Evolutionary conservation across 2,797 vertebrate species (phyloP), one percentile per base, ranked within the genome.

Genomic region (Melopsittacus undulatus): DNA sequence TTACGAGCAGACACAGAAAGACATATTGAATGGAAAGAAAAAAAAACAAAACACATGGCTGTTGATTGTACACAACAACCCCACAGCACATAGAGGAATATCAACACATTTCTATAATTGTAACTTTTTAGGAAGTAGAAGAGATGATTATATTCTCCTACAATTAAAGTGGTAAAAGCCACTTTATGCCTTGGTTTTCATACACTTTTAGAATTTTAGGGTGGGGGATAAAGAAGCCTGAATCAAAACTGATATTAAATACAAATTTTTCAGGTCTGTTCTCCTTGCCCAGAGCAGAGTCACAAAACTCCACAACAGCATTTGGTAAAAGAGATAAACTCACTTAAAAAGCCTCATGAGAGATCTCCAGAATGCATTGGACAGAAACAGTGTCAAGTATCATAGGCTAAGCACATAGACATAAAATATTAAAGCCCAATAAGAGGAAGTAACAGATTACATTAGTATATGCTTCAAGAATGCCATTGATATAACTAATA

Each of bases 321-420:
- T 43, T 82, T 6, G 2, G 82, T 49, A 57, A 62, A 74, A 94
- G 10, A 56, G 8, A 81, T 22, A 7, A 49, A 69, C 14, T 83
- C 24, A 42, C 36, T 66, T 59, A 69, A 57, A 77, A 27, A 54
- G 36, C 5, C 32, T 54, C 36, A 46, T 1, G 1, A 27, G 49
- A 90, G 29, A 64, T 30, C 11, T 54, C n/a, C 22, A 43, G 38
- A 81, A 74, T 36, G 30, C 24, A 20, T 52, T 61, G 4, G 16
- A 64, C 7, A 75, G 45, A 90, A 81, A 75, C 38, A 43, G 10
- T 4, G 1, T 57, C 11, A 13, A 10, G 11, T 27, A 45, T 46
- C 1, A 4, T 2, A 81, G 32, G 7, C 20, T 80, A 29, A 83
- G 45, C 14, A 45, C 1, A 0, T 3, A 7, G 29, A 49, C 23